These are phyloP conservation scores for Hippolais icterina DNA, from an alignment of 2,113 vertebrate species.

Conservation along the genomic window DNA sequence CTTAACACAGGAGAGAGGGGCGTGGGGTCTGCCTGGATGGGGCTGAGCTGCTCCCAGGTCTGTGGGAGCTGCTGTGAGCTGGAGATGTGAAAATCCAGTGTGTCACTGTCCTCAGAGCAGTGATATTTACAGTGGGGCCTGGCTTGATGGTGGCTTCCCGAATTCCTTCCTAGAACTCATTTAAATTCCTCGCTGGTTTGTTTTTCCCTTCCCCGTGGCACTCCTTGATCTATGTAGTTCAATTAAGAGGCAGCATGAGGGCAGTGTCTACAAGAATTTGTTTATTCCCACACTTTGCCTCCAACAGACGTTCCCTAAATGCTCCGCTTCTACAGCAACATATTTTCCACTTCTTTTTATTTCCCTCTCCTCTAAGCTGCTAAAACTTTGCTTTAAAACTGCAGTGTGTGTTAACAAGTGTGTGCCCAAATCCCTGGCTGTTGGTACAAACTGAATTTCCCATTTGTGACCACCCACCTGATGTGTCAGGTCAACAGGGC, in stretches of 20 bases:
- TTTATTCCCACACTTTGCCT: slow-evolving; percentile 9
- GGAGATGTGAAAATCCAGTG: background rate
- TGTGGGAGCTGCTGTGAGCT: background rate
- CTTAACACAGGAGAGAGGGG: fast-evolving
- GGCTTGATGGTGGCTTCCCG: background rate
- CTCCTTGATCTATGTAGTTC: slow-evolving; percentile 58
- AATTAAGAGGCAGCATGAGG: slow-evolving; percentile 68
- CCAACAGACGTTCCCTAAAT: background rate
- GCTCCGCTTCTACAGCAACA: background rate
- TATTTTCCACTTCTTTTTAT: background rate
- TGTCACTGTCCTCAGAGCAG: background rate
- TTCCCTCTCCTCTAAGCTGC: background rate
- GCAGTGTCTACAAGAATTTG: slow-evolving; percentile 62
- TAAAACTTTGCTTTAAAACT: background rate
- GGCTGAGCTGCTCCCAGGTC: background rate
- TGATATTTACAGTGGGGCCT: background rate
- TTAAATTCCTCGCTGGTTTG: background rate
- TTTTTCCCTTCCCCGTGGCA: background rate
- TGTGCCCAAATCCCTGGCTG: background rate
- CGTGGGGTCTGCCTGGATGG: background rate
- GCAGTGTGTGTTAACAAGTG: background rate
- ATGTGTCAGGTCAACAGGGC: background rate
- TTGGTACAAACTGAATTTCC: background rate
- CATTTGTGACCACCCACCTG: background rate
- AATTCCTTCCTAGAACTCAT: background rate